Percentiles rank a stretch among this genome's conserved stretches.
These are phyloP conservation scores for Atrina japonica DNA, from an alignment of 2,888 invertebrate genomes.

Conservation along the genomic window DNA sequence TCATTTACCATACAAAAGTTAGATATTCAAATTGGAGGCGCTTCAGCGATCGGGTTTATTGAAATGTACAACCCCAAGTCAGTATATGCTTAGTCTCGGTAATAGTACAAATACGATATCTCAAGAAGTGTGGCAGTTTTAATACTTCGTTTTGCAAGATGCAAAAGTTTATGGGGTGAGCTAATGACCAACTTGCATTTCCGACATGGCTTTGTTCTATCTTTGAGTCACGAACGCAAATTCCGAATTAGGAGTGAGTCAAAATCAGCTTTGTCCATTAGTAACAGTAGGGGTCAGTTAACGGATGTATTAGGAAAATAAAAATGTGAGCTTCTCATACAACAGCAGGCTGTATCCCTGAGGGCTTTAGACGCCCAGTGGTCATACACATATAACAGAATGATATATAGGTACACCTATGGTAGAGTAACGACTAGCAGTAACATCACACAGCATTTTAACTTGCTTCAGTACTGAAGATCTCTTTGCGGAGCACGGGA, in stretches of 20 bases:
- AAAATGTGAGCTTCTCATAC: neutral
- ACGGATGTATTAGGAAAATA: neutral
- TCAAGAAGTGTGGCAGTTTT: neutral
- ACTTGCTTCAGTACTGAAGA: neutral
- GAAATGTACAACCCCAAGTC: too few species aligned
- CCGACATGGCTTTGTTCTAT: conserved; percentile 23
- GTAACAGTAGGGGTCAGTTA: neutral
- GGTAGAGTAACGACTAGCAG: neutral
- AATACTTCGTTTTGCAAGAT: neutral
- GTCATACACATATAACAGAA: neutral
- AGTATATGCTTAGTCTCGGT: too few species aligned
- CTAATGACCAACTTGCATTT: conserved; percentile 16
- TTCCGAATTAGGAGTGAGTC: conserved; percentile 7
- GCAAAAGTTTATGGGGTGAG: conserved; percentile 9
- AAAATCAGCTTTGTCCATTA: conserved; percentile 3
- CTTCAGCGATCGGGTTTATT: too few species aligned
- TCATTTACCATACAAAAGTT: neutral
- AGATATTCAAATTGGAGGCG: neutral
- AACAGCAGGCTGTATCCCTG: neutral
- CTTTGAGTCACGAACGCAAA: conserved; percentile 13
- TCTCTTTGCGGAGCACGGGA: neutral
- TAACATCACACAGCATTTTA: neutral
- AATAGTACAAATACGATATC: too few species aligned
- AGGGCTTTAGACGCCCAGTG: neutral
- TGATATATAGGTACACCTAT: neutral